Conservation (phyloP, 1,140 invertebrate species). For the Drosophila pectinifera region DNA sequence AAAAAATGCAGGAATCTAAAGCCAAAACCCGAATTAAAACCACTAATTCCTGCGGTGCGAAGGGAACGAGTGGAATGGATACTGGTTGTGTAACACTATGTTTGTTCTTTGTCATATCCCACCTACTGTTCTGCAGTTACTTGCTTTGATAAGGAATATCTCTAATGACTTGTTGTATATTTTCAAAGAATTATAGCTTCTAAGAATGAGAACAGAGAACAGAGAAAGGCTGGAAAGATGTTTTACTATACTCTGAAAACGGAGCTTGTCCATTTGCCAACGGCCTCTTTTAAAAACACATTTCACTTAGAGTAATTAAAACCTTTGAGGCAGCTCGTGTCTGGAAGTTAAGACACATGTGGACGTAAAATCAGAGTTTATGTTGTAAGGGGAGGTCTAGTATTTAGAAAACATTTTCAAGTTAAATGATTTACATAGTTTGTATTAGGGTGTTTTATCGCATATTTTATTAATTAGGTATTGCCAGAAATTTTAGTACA, state of each 20-base stretch:
- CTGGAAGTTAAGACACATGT: not conserved
- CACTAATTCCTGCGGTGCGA: not conserved
- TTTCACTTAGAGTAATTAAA: slow-evolving; percentile 25
- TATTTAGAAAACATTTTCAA: too few relatives aligned
- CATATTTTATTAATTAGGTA: not conserved
- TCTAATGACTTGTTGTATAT: not conserved
- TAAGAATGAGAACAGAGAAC: not conserved
- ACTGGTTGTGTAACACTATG: slow-evolving; percentile 16
- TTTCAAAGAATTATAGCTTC: not conserved
- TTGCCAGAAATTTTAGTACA: too few relatives aligned
- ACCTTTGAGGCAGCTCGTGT: not conserved
- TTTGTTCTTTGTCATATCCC: not conserved
- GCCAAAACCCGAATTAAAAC: slow-evolving; percentile 3
- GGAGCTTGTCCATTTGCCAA: not conserved
- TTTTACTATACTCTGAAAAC: not conserved
- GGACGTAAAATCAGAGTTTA: not conserved
- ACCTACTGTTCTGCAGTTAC: not conserved
- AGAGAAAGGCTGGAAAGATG: not conserved
- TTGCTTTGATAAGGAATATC: not conserved
- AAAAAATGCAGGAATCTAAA: slow-evolving; percentile 61
- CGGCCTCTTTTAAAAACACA: slow-evolving; percentile 6
- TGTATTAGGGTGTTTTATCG: not conserved
- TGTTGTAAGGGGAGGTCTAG: not conserved
- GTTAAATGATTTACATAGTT: too few relatives aligned
- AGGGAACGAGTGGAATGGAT: not conserved